Conservation (phyloP, 2,888 invertebrate species). For the Temnothorax rugatulus region DNA sequence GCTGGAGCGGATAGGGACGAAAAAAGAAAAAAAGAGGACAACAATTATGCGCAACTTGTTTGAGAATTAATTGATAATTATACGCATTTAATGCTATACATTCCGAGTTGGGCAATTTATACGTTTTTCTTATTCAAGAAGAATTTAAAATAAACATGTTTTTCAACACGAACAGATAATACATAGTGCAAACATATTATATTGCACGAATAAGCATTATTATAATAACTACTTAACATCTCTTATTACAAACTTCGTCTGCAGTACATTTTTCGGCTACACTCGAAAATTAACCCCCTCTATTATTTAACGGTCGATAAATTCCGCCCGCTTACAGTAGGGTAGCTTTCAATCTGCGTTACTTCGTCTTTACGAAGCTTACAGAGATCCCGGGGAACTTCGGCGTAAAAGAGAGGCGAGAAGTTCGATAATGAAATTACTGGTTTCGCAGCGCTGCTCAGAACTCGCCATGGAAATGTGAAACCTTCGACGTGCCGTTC, state of each 20-base stretch:
- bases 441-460: constrained; percentile 67
- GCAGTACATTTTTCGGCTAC: background rate
- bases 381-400: constrained; percentile 47
- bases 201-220: constrained; percentile 1
- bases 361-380: constrained; percentile 42
- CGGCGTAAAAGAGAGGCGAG: constrained; percentile 54
- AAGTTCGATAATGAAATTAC: constrained; percentile 75
- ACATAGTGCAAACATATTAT: background rate
- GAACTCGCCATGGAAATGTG: constrained; percentile 60
- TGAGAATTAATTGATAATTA: constrained; percentile 48
- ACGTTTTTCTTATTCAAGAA: constrained; percentile 1
- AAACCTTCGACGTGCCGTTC: constrained; percentile 54
- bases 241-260: constrained; percentile 1
- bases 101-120: background rate
- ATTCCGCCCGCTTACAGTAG: background rate
- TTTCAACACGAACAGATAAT: background rate
- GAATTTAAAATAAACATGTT: background rate
- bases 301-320: constrained; percentile 27
- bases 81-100: background rate
- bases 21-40: background rate
- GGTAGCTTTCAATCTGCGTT: constrained; percentile 51
- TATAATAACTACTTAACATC: background rate
- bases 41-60: constrained; percentile 27
- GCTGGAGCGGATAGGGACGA: background rate
- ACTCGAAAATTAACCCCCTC: constrained; percentile 24